phyloP scores from a whole-genome alignment of 2,888 invertebrate genomes.

The Acrobasis repandana region DNA sequence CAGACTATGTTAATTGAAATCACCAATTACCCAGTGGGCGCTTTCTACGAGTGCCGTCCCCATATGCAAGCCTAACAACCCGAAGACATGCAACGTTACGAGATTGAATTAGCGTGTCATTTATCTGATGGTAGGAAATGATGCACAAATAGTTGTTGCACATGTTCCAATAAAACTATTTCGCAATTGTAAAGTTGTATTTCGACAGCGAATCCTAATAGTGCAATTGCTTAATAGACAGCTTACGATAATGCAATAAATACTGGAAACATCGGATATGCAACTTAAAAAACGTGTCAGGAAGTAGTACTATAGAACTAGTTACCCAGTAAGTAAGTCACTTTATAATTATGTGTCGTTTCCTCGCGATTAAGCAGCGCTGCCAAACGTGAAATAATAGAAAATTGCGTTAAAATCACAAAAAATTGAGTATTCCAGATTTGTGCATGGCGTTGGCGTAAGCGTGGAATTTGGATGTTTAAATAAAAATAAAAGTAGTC shows the following conservation, averaged over 20 bases:
- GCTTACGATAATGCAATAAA: background rate
- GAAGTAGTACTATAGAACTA: constrained; percentile 30
- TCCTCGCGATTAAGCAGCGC: constrained; percentile 28
- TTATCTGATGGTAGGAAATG: constrained; percentile 30
- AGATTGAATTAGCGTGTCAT: constrained; percentile 37
- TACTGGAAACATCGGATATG: constrained; percentile 18
- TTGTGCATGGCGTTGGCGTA: constrained; percentile 8
- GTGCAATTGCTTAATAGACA: background rate
- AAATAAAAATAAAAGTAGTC: constrained; percentile 17
- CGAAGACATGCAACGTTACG: constrained; percentile 42
- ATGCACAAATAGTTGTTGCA: constrained; percentile 18
- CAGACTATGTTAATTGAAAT: constrained; percentile 68
- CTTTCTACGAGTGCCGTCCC: constrained; percentile 52
- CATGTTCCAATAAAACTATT: background rate
- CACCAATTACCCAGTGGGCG: constrained; percentile 55
- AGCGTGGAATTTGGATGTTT: background rate
- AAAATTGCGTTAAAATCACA: constrained; percentile 5
- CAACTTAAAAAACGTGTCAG: constrained; percentile 22
- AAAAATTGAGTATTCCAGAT: background rate
- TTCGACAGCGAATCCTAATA: background rate
- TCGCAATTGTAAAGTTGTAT: background rate
- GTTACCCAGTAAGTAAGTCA: constrained; percentile 27
- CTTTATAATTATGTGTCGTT: constrained; percentile 28
- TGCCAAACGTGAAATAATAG: constrained; percentile 20
- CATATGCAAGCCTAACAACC: constrained; percentile 49